phyloP scores from a whole-genome alignment of 2,113 vertebrate genomes.

The Calyptomena viridis region DNA sequence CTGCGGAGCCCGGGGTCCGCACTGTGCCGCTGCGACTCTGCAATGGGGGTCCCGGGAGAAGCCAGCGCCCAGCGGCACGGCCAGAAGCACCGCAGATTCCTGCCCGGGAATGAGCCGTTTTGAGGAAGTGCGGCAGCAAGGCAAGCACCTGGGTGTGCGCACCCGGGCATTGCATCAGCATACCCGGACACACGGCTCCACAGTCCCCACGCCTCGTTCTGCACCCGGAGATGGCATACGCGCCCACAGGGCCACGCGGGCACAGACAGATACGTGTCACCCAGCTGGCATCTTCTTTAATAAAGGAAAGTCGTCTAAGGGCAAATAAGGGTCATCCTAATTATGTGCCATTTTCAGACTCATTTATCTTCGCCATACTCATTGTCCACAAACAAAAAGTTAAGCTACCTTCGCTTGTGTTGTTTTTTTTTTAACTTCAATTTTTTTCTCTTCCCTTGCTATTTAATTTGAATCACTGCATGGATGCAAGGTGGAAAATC shows the following conservation, averaged over 20 bases:
- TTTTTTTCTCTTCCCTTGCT: background rate
- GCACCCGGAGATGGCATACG: background rate
- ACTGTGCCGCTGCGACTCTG: background rate
- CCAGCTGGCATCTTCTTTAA: background rate
- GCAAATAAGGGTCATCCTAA: constrained; percentile 35
- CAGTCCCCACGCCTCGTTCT: constrained; percentile 19
- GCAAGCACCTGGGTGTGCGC: constrained; percentile 29
- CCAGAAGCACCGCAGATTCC: background rate
- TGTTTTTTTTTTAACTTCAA: background rate
- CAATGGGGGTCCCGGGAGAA: background rate
- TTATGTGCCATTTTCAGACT: background rate
- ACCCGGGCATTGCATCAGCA: constrained; percentile 54
- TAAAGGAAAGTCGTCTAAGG: constrained; percentile 1
- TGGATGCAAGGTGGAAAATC: background rate
- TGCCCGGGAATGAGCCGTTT: background rate
- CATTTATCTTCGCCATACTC: background rate
- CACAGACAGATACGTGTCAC: constrained; percentile 5
- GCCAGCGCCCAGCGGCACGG: background rate
- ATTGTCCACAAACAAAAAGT: background rate
- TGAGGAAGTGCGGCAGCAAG: constrained; percentile 23
- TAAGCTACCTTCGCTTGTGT: background rate
- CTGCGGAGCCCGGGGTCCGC: background rate
- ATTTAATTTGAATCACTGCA: background rate
- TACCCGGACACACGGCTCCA: constrained; percentile 17
- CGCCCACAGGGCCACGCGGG: background rate